phyloP scores from a whole-genome alignment of 2,797 vertebrate species.

The Scomberomorus guttatus region DNA sequence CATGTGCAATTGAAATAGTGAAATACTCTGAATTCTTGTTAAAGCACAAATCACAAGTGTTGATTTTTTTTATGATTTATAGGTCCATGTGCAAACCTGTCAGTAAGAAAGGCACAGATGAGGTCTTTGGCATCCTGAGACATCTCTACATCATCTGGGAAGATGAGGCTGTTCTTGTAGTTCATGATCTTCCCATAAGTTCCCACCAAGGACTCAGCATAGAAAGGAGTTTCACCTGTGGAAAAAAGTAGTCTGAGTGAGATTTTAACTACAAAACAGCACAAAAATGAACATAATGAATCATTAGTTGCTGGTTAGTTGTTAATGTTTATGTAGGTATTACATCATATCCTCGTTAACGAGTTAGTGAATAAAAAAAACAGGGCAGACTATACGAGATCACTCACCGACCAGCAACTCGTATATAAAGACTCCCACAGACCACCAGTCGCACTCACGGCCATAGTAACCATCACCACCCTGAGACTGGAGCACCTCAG shows the following conservation, averaged over 20 bases:
- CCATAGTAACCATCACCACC: constrained; percentile 95
- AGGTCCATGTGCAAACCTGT: constrained; percentile 85
- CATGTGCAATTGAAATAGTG: neutral
- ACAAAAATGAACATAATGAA: neutral
- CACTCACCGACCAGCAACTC: constrained; percentile 97
- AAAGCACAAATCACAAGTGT: neutral
- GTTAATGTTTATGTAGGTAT: neutral
- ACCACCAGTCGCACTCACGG: constrained; percentile 99
- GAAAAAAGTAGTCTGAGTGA: neutral
- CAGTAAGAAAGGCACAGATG: constrained; percentile 96
- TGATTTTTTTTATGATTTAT: neutral
- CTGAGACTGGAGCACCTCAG: constrained; percentile 96
- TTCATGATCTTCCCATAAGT: constrained; percentile 99
- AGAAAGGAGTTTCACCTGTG: constrained; percentile 97
- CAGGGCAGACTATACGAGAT: neutral
- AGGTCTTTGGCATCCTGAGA: constrained; percentile 93
- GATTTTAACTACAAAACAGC: neutral
- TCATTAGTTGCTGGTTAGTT: neutral
- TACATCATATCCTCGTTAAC: neutral
- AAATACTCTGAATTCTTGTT: constrained; percentile 22
- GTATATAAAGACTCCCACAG: constrained; percentile 96
- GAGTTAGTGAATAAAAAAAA: neutral
- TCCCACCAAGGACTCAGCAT: constrained; percentile 96
- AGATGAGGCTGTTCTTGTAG: constrained; percentile 93
- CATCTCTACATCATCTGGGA: constrained; percentile 95